Conservation (phyloP, 2,888 invertebrate genomes). For the Acronicta aceris region DNA sequence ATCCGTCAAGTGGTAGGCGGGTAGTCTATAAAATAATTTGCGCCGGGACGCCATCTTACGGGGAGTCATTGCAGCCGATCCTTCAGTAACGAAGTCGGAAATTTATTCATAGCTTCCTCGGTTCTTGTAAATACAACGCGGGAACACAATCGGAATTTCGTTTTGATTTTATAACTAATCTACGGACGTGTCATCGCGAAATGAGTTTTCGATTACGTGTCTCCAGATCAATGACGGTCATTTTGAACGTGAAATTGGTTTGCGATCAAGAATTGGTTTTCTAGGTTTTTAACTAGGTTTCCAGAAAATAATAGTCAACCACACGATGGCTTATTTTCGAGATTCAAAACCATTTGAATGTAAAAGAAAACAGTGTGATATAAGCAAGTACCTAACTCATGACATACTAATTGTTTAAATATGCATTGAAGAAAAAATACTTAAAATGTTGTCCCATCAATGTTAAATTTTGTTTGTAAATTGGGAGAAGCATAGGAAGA, state of each 20-base stretch:
- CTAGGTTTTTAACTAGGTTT: neutral
- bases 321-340: no score
- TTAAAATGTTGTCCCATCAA: no score
- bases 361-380: no score
- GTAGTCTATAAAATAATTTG: constrained; percentile 73
- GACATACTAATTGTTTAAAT: no score
- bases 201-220: constrained; percentile 52
- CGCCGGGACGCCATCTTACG: constrained; percentile 61
- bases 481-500: no score
- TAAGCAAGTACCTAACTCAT: no score
- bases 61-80: constrained; percentile 70
- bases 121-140: constrained; percentile 76
- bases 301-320: no score
- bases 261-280: constrained; percentile 7
- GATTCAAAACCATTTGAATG: no score
- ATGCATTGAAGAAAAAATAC: no score
- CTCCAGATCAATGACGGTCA: constrained; percentile 20
- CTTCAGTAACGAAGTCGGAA: constrained; percentile 78
- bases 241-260: constrained; percentile 24
- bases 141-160: constrained; percentile 76
- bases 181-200: constrained; percentile 51
- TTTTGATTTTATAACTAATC: constrained; percentile 76
- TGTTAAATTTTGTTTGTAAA: no score
- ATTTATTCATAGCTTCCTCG: constrained; percentile 84
- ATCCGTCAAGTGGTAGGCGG: constrained; percentile 42